Evolutionary conservation across 1,140 invertebrate genomes (phyloP).

Genomic region (Scaptodrosophila lebanonensis): DNA sequence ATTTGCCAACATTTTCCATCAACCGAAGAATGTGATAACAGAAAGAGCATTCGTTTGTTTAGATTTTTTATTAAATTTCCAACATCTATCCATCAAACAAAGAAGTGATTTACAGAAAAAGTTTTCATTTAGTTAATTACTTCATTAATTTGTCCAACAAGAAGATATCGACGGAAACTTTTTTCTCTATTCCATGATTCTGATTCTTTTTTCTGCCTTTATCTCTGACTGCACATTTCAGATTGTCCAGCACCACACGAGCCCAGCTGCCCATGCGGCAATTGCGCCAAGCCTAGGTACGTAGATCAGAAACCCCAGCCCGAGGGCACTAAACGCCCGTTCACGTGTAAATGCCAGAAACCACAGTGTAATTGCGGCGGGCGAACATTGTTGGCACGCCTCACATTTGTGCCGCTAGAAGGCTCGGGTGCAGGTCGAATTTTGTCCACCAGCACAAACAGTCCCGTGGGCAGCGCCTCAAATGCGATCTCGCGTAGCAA

Average conservation of each 20-base stretch:
- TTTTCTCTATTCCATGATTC: neutral
- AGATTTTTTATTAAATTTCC: no score
- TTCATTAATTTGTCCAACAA: no score
- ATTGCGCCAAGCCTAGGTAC: slow-evolving; percentile 62
- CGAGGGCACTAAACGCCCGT: neutral
- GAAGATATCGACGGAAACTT: no score
- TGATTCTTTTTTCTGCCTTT: neutral
- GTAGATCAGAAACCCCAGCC: slow-evolving; percentile 25
- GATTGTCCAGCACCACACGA: slow-evolving; percentile 47
- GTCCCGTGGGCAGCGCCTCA: slow-evolving; percentile 6
- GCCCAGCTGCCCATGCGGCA: slow-evolving; percentile 51
- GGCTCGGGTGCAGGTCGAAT: no score
- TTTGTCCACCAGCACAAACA: neutral
- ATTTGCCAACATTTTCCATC: no score
- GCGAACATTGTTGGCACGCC: no score
- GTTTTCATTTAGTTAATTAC: no score
- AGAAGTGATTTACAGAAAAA: no score
- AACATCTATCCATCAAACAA: no score
- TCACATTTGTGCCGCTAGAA: no score
- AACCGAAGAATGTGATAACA: no score
- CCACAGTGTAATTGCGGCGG: slow-evolving; percentile 2
- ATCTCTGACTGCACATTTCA: slow-evolving; percentile 19
- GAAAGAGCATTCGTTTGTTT: no score
- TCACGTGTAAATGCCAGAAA: neutral
- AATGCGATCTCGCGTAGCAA: slow-evolving; percentile 57